Evolutionary conservation across 2,797 vertebrate genomes (phyloP).

Genomic region (Manis crassicaudata): DNA sequence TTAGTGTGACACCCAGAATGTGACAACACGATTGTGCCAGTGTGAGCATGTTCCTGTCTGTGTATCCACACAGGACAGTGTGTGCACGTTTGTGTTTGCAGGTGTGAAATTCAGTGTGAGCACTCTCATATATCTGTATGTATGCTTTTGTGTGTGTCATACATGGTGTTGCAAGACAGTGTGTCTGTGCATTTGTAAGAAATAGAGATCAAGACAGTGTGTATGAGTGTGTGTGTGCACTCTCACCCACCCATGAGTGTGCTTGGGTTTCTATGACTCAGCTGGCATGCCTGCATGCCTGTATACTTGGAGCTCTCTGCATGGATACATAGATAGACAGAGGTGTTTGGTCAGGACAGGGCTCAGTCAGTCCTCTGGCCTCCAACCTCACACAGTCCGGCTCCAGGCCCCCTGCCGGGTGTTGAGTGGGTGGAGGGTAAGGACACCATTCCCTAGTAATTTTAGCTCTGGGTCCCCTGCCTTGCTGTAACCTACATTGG

Average conservation of each 20-base stretch:
- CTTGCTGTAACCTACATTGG: background rate
- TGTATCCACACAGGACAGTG: background rate
- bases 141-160: background rate
- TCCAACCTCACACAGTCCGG: background rate
- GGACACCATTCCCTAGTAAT: accelerated
- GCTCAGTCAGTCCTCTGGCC: background rate
- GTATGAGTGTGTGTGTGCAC: accelerated
- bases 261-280: background rate
- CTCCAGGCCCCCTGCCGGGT: background rate
- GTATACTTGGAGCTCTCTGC: background rate
- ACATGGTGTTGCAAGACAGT: background rate
- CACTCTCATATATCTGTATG: accelerated
- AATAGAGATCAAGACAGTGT: background rate
- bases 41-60: background rate
- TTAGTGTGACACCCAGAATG: background rate
- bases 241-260: accelerated
- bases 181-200: background rate
- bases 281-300: background rate
- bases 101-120: background rate
- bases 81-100: background rate
- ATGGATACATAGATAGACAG: background rate
- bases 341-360: background rate
- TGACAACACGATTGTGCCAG: background rate
- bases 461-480: background rate
- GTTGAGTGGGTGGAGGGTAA: background rate